These are phyloP conservation scores for Ephestia elutella DNA, from an alignment of 1,140 invertebrate species.

Conservation along the genomic window DNA sequence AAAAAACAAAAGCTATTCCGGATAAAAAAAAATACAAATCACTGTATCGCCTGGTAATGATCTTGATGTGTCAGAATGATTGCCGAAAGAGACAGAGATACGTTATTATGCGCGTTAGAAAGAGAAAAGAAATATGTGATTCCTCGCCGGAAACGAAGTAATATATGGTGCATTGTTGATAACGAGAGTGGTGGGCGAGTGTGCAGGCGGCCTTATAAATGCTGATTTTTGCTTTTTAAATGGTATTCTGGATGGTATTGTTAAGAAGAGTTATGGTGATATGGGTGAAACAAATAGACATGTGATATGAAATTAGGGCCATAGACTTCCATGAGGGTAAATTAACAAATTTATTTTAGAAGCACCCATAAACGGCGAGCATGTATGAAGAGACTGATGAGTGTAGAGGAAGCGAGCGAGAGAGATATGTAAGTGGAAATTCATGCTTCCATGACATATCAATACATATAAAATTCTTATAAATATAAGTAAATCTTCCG, in stretches of 20 bases:
- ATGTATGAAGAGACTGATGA: too few relatives aligned
- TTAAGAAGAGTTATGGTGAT: not conserved
- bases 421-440: too few relatives aligned
- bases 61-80: constrained; percentile 41
- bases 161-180: constrained; percentile 71
- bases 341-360: too few relatives aligned
- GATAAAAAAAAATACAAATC: constrained; percentile 51
- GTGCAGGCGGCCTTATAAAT: constrained; percentile 15
- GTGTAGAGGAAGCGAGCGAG: too few relatives aligned
- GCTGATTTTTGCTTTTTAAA: not conserved
- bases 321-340: too few relatives aligned
- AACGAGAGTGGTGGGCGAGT: constrained; percentile 62
- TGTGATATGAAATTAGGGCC: too few relatives aligned
- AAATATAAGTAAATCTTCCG: too few relatives aligned
- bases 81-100: constrained; percentile 34
- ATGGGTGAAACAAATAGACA: not conserved
- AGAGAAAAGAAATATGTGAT: constrained; percentile 33
- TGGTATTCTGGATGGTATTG: too few relatives aligned
- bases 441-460: too few relatives aligned
- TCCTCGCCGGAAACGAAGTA: constrained; percentile 60
- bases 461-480: too few relatives aligned
- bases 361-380: too few relatives aligned
- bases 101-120: constrained; percentile 12
- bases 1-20: constrained; percentile 8
- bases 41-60: constrained; percentile 64